Percentiles rank a stretch among this genome's conserved stretches.
phyloP scores from a whole-genome alignment of 2,888 invertebrate species.

The Choreutis nemorana region DNA sequence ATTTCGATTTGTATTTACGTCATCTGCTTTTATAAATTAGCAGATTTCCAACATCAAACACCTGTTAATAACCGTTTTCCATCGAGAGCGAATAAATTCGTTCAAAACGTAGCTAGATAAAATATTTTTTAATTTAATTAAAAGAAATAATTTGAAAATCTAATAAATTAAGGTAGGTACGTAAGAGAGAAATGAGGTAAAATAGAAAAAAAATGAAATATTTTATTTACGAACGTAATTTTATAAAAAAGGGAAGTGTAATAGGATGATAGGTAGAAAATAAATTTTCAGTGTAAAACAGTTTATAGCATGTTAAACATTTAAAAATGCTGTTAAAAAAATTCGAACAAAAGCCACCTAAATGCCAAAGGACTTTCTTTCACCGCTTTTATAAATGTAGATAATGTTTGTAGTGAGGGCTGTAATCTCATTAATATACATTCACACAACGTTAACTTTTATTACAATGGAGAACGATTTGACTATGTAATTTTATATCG shows the following conservation, averaged over 20 bases:
- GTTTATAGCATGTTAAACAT: slow-evolving; percentile 5
- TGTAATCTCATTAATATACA: slow-evolving; percentile 5
- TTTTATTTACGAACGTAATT: slow-evolving; percentile 27
- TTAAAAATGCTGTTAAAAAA: slow-evolving; percentile 5
- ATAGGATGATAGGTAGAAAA: slow-evolving; percentile 45
- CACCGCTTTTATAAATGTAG: slow-evolving; percentile 7
- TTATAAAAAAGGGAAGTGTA: slow-evolving; percentile 16
- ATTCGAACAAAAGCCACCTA: too few relatives aligned
- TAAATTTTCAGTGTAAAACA: slow-evolving; percentile 28
- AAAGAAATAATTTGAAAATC: slow-evolving; percentile 16
- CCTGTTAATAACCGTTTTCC: too few relatives aligned
- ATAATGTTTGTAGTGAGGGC: neutral
- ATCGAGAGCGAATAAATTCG: neutral
- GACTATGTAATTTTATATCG: slow-evolving; percentile 7
- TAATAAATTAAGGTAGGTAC: slow-evolving; percentile 8
- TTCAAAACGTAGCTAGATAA: slow-evolving; percentile 8
- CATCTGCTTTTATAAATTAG: slow-evolving; percentile 10
- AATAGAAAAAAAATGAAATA: slow-evolving; percentile 20
- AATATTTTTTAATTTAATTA: slow-evolving; percentile 1
- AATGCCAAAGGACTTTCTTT: neutral
- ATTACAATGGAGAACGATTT: slow-evolving; percentile 15
- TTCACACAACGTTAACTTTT: slow-evolving; percentile 2
- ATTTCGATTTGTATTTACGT: slow-evolving; percentile 3
- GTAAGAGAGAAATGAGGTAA: slow-evolving; percentile 15
- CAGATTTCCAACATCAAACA: too few relatives aligned